Percentiles rank a stretch among this genome's conserved stretches.
Evolutionary conservation across 2,113 vertebrate species (phyloP).

Genomic region (Pangasianodon hypophthalmus): DNA sequence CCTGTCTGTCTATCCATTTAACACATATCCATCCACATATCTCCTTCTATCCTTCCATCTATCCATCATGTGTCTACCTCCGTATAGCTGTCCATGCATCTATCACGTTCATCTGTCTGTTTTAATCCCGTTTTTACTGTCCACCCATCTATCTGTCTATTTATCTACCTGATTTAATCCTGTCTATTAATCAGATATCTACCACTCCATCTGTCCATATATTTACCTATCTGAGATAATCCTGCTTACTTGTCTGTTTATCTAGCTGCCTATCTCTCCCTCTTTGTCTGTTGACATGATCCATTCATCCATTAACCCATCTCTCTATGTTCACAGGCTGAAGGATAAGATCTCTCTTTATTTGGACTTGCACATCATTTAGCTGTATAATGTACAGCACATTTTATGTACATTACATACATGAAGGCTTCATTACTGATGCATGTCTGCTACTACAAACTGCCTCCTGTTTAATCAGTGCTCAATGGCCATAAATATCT

Average conservation of each 20-base stretch:
- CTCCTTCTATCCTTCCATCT: neutral
- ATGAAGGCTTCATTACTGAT: neutral
- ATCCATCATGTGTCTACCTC: neutral
- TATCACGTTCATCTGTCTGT: neutral
- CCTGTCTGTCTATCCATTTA: neutral
- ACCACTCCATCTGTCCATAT: slow-evolving; percentile 12
- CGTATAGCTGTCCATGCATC: too few species aligned
- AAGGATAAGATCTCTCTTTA: neutral
- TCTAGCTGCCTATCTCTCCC: neutral
- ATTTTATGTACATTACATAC: neutral
- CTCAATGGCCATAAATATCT: neutral
- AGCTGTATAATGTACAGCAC: neutral
- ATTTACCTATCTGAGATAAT: neutral
- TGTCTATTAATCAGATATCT: neutral
- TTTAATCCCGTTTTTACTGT: neutral
- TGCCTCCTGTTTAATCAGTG: neutral
- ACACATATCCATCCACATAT: neutral
- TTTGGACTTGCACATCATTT: neutral
- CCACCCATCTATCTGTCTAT: neutral
- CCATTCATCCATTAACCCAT: neutral
- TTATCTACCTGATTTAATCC: neutral
- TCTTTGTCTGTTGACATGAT: neutral
- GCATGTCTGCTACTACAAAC: neutral
- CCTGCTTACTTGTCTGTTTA: neutral
- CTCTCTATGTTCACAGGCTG: neutral